These are phyloP conservation scores for Thinocorus orbignyianus DNA, from an alignment of 2,113 vertebrate genomes.

Conservation along the genomic window DNA sequence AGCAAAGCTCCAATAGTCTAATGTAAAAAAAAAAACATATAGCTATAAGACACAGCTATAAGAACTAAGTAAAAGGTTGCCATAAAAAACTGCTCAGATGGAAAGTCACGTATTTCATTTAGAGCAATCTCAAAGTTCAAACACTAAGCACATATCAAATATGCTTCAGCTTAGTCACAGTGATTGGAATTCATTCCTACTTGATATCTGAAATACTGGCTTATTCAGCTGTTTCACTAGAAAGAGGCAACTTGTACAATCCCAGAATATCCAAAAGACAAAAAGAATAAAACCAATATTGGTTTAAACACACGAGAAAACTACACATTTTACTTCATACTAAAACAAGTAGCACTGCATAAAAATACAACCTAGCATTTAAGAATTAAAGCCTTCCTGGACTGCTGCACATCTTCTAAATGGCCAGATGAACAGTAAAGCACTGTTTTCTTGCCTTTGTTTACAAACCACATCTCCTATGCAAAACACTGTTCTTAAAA, in stretches of 20 bases:
- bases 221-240: background rate
- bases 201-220: background rate
- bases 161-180: background rate
- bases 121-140: background rate
- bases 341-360: background rate
- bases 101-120: background rate
- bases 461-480: background rate
- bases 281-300: background rate
- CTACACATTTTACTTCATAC: background rate
- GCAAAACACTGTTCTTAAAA: background rate
- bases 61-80: background rate
- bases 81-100: background rate
- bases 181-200: background rate
- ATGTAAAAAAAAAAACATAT: background rate
- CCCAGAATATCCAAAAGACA: background rate
- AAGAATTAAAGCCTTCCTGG: background rate
- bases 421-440: background rate
- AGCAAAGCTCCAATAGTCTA: background rate
- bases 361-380: background rate
- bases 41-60: background rate
- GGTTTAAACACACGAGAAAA: background rate
- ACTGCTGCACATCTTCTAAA: background rate
- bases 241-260: background rate
- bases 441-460: background rate
- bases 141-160: background rate